These are phyloP conservation scores for Olivierus martensii DNA, from an alignment of 1,140 invertebrate species.

Conservation along the genomic window DNA sequence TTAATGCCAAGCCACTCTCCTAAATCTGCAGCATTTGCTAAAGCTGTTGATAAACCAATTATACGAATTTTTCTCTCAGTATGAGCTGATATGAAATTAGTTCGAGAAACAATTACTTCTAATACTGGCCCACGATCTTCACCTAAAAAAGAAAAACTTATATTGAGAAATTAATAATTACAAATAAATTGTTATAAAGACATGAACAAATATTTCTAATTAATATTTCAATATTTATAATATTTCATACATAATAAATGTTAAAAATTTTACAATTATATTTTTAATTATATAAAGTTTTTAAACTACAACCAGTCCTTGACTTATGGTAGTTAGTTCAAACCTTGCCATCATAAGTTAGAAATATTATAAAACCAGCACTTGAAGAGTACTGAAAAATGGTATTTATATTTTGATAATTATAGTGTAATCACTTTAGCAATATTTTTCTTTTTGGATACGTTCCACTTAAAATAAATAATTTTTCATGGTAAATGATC, in stretches of 20 bases:
- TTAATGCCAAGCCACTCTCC: conserved; percentile 89
- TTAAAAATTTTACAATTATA: background rate
- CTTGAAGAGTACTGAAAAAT: too few relatives aligned
- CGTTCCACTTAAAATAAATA: too few relatives aligned
- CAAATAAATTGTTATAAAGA: background rate
- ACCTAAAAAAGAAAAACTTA: conserved; percentile 26
- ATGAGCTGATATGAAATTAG: conserved; percentile 83
- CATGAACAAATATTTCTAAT: background rate
- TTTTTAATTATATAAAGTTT: conserved; percentile 9
- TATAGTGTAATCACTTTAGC: too few relatives aligned
- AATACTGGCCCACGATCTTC: conserved; percentile 50
- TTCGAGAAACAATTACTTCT: conserved; percentile 52
- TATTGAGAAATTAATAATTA: background rate
- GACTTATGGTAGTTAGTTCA: too few relatives aligned
- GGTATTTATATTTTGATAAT: too few relatives aligned
- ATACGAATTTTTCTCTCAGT: conserved; percentile 62
- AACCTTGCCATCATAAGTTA: too few relatives aligned
- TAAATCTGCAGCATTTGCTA: conserved; percentile 93
- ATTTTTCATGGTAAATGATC: too few relatives aligned
- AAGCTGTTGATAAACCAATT: conserved; percentile 89
- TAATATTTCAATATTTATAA: background rate
- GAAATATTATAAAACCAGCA: too few relatives aligned
- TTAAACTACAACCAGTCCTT: too few relatives aligned
- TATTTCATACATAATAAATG: background rate
- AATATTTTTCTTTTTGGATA: too few relatives aligned